Evolutionary conservation across 2,797 vertebrate species (phyloP).

Genomic region (Pampus argenteus): DNA sequence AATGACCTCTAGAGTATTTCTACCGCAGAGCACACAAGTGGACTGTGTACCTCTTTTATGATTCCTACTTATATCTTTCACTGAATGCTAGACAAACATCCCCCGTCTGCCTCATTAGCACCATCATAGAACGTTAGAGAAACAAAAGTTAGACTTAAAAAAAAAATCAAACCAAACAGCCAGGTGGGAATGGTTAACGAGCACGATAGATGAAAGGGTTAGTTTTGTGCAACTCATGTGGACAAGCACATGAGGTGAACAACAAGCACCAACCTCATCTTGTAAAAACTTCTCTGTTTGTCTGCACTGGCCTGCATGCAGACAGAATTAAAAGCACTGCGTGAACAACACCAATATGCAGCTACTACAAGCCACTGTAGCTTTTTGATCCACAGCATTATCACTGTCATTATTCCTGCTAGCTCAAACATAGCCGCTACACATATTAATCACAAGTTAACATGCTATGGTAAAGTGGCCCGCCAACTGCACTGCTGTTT

Average conservation of each 20-base stretch:
- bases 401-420: conserved; percentile 1
- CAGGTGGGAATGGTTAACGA: conserved; percentile 76
- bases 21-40: conserved; percentile 29
- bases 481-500: conserved; percentile 9
- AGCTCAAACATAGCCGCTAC: conserved; percentile 13
- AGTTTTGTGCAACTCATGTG: conserved; percentile 49
- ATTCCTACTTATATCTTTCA: conserved; percentile 40
- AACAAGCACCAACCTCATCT: conserved; percentile 33
- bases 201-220: conserved; percentile 80
- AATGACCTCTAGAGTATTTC: conserved; percentile 65
- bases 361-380: conserved; percentile 1
- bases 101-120: conserved; percentile 58
- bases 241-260: conserved; percentile 70
- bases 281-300: conserved; percentile 7
- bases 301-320: background rate
- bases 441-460: conserved; percentile 32
- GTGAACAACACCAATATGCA: conserved; percentile 5
- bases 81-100: conserved; percentile 42
- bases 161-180: conserved; percentile 55
- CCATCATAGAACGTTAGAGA: conserved; percentile 41
- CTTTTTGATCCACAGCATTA: conserved; percentile 16
- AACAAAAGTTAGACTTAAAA: conserved; percentile 46
- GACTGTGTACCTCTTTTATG: conserved; percentile 10
- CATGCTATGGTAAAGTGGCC: conserved; percentile 18
- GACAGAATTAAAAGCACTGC: background rate